phyloP scores from a whole-genome alignment of 2,888 invertebrate species.

The Caenorhabditis wallacei region DNA sequence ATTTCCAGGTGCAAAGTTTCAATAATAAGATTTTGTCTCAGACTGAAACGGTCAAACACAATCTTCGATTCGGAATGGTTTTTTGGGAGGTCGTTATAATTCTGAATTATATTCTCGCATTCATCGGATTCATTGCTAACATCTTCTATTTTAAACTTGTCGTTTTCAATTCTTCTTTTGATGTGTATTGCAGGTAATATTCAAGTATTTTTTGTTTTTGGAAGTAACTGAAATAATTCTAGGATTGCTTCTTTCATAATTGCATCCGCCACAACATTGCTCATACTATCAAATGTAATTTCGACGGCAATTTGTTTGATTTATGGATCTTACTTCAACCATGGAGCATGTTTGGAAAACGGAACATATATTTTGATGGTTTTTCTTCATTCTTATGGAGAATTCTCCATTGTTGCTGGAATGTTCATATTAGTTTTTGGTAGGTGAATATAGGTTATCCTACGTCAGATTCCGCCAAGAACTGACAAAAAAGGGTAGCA shows the following conservation, averaged over 20 bases:
- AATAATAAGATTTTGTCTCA: constrained; percentile 15
- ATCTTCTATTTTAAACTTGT: constrained; percentile 10
- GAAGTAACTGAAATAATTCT: background rate
- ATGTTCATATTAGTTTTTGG: constrained; percentile 17
- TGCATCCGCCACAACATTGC: background rate
- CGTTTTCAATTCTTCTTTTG: constrained; percentile 18
- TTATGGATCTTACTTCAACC: constrained; percentile 7
- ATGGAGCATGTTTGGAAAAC: constrained; percentile 11
- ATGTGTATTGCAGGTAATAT: constrained; percentile 19
- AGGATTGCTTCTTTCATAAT: constrained; percentile 22
- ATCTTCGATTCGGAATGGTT: background rate
- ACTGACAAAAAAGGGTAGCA: too few species aligned
- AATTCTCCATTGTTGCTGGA: constrained; percentile 2
- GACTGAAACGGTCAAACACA: background rate
- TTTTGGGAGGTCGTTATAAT: constrained; percentile 16
- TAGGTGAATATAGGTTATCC: background rate
- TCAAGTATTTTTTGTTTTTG: background rate
- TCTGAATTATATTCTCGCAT: constrained; percentile 1
- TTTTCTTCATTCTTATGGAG: constrained; percentile 10
- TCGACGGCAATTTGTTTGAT: constrained; percentile 10
- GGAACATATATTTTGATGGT: background rate
- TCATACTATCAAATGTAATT: constrained; percentile 7
- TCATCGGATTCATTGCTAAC: constrained; percentile 26
- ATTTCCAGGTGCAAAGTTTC: constrained; percentile 31
- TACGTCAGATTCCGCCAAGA: too few species aligned